A percentile compares a stretch with the other conserved stretches of the same genome.
Evolutionary conservation across 2,113 vertebrate genomes (phyloP).

Genomic region (Crotalus viridis): DNA sequence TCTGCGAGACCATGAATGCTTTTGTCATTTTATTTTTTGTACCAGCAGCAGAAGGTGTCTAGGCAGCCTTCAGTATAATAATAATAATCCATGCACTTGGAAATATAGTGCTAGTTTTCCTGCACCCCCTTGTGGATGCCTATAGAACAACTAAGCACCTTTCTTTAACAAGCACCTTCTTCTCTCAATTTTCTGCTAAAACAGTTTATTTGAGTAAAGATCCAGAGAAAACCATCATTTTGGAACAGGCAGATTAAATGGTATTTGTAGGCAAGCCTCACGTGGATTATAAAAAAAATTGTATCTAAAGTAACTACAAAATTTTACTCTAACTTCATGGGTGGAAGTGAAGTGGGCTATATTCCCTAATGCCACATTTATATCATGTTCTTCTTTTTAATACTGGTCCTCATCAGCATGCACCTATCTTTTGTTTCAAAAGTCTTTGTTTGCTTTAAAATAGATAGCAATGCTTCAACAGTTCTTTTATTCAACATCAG

Average conservation of each 20-base stretch:
- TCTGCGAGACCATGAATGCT: not conserved
- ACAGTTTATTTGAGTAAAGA: not conserved
- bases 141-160: not conserved
- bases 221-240: not conserved
- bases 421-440: not conserved
- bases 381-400: not conserved
- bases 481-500: not conserved
- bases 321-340: not conserved
- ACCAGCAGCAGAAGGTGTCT: not conserved
- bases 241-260: not conserved
- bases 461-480: not conserved
- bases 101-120: not conserved
- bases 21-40: not conserved
- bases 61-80: not conserved
- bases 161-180: not conserved
- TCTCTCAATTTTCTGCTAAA: not conserved
- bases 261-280: not conserved
- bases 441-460: not conserved
- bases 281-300: not conserved
- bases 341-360: not conserved
- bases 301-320: not conserved
- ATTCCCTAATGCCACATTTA: not conserved
- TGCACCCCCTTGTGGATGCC: not conserved
- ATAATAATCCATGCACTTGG: not conserved
- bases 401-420: not conserved